phyloP scores from a whole-genome alignment of 2,113 vertebrate species.

The Ammospiza nelsoni region DNA sequence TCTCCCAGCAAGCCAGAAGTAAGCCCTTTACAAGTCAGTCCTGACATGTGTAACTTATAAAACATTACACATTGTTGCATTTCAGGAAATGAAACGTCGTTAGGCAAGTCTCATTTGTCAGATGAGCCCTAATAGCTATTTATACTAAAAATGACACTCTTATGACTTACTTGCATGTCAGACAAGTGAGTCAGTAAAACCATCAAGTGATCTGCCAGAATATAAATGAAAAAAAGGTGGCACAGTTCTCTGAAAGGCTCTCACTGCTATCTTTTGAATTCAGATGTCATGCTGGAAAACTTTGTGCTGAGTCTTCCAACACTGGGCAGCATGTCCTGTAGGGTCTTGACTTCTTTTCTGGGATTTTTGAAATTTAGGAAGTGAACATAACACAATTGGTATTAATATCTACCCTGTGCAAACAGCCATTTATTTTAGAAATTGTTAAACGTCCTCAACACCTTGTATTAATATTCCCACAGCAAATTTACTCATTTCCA shows the following conservation, averaged over 20 bases:
- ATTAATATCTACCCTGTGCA: not conserved
- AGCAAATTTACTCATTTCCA: not conserved
- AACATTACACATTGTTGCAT: not conserved
- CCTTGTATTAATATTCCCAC: not conserved
- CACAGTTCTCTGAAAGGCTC: not conserved
- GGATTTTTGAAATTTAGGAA: not conserved
- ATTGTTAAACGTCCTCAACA: not conserved
- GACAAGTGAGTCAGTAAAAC: constrained; percentile 54
- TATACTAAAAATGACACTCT: constrained; percentile 32
- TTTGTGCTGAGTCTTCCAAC: not conserved
- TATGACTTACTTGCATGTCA: constrained; percentile 37
- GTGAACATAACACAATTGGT: not conserved
- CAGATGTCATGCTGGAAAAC: not conserved
- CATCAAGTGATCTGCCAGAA: constrained; percentile 4
- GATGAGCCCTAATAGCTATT: constrained; percentile 43
- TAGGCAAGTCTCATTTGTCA: constrained; percentile 42
- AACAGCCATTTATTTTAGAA: not conserved
- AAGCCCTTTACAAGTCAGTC: not conserved
- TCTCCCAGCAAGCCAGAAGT: not conserved
- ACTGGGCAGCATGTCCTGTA: not conserved
- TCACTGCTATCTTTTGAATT: not conserved
- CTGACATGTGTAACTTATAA: not conserved
- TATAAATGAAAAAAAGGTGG: constrained; percentile 29
- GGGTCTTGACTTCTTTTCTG: not conserved
- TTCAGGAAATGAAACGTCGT: constrained; percentile 16